Evolutionary conservation across 2,113 vertebrate genomes (phyloP).

Genomic region (Menidia beryllina): DNA sequence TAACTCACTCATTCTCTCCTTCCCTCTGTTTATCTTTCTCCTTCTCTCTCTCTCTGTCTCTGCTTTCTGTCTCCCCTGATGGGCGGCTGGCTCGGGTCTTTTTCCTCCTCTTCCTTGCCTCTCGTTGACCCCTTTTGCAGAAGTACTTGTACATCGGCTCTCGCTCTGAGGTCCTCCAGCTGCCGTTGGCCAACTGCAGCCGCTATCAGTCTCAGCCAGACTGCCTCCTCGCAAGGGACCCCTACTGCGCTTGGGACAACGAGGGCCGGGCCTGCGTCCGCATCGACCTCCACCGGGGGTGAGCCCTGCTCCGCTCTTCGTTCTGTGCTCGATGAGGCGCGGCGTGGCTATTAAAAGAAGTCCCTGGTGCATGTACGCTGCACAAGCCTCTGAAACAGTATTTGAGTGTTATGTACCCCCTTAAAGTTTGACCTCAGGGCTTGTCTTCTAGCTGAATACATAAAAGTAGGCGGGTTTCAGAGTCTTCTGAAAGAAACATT

Average conservation of each 20-base stretch:
- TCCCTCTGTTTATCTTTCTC: slow-evolving; percentile 61
- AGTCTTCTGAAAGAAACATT: background rate
- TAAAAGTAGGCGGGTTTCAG: background rate
- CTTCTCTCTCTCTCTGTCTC: slow-evolving; percentile 46
- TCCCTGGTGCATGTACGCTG: background rate
- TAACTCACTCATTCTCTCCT: slow-evolving; percentile 47
- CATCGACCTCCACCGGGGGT: slow-evolving; percentile 85
- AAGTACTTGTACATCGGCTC: slow-evolving; percentile 94
- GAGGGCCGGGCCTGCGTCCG: slow-evolving; percentile 89
- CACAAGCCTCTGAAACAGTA: background rate
- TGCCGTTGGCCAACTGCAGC: slow-evolving; percentile 91
- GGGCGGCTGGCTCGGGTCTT: slow-evolving; percentile 41
- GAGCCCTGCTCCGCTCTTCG: slow-evolving; percentile 40
- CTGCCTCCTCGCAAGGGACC: slow-evolving; percentile 92
- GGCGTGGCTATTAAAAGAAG: background rate
- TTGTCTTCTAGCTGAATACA: background rate
- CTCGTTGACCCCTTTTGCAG: slow-evolving; percentile 67
- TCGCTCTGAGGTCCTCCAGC: slow-evolving; percentile 88
- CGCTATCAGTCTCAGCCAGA: slow-evolving; percentile 92
- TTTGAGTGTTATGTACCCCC: background rate
- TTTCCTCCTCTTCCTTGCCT: slow-evolving; percentile 20
- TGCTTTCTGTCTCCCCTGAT: slow-evolving; percentile 45
- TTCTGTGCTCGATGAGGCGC: background rate
- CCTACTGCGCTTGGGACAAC: slow-evolving; percentile 93
- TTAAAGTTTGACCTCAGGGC: background rate